Evolutionary conservation across 2,888 invertebrate species (phyloP).

Genomic region (Amphipoea oculea): DNA sequence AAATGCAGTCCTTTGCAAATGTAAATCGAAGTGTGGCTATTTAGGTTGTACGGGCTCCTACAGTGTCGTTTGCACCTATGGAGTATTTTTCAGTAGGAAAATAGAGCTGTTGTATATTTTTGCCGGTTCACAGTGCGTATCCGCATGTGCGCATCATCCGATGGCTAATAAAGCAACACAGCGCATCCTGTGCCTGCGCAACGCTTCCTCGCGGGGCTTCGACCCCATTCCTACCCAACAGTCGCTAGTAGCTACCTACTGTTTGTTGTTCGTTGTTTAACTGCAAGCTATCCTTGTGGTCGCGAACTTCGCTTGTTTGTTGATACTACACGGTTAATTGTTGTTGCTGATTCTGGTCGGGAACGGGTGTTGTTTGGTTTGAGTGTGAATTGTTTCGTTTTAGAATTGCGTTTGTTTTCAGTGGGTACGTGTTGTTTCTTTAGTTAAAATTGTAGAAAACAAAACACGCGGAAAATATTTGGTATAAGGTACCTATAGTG

Average conservation of each 20-base stretch:
- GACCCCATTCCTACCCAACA: slow-evolving; percentile 57
- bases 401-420: slow-evolving; percentile 29
- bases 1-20: slow-evolving; percentile 21
- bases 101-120: slow-evolving; percentile 28
- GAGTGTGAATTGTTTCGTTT: slow-evolving; percentile 25
- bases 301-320: slow-evolving; percentile 38
- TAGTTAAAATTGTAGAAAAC: slow-evolving; percentile 21
- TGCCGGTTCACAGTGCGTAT: slow-evolving; percentile 33
- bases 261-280: slow-evolving; percentile 23
- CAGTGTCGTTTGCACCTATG: neutral
- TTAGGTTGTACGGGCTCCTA: neutral
- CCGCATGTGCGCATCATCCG: slow-evolving; percentile 45
- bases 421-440: slow-evolving; percentile 24
- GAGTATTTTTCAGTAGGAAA: neutral
- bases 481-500: neutral
- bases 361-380: slow-evolving; percentile 31
- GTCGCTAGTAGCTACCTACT: slow-evolving; percentile 11
- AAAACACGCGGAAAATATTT: slow-evolving; percentile 6
- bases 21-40: slow-evolving; percentile 1
- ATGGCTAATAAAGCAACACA: slow-evolving; percentile 66
- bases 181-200: slow-evolving; percentile 62
- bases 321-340: slow-evolving; percentile 33
- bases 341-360: slow-evolving; percentile 34
- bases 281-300: slow-evolving; percentile 34
- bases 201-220: slow-evolving; percentile 63